Base-by-base conservation (phyloP, 2,797 vertebrate species). In the Acanthurus leucopareius region DNA sequence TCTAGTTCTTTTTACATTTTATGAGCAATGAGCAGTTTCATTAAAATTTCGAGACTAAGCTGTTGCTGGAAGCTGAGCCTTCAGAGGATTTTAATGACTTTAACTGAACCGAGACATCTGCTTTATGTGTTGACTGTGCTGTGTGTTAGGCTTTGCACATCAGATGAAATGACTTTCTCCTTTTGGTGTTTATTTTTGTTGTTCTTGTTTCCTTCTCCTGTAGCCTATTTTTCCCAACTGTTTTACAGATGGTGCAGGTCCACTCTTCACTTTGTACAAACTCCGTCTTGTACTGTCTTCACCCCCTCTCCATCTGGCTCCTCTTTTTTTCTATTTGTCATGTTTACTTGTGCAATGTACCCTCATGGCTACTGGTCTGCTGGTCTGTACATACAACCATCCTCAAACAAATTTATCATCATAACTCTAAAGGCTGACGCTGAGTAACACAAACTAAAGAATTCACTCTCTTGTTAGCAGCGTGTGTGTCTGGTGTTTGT, bases 281-380 rank as follows among this genome's bases (percentile, higher is more conserved):
- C 79, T 88, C 76, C 69, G 65, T 88, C 85, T 82, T 84, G 71
- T 59, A 61, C 87, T 56, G 53, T 80, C 85, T 88, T 92, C 91
- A 90, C 90, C 91, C 92, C 89, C 89, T 93, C 92, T 86, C 92
- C 91, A 90, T 94, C 92, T 94, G 92, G 73, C 87, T 86, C 25
- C 32, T 64, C 49, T 71, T 68, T 82, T 79, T 73, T 38, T 52
- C 2, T 28, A 28, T 79, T 75, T 73, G 15, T 73, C 62, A 1
- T 91, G 86, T 91, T 88, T 86, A 82, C 69, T 88, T 90, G 63
- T 75, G 79, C 79, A 28, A 45, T 83, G 75, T 58, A 79, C 76
- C 86, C 83, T 90, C 84, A 82, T 83, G 82, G 82, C 83, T 90
- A 82, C 77, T 92, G 82, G 70, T 84, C 59, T 67, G 45, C 80